Conservation (phyloP, 2,113 vertebrate genomes). For the Sphaerodactylus townsendi region DNA sequence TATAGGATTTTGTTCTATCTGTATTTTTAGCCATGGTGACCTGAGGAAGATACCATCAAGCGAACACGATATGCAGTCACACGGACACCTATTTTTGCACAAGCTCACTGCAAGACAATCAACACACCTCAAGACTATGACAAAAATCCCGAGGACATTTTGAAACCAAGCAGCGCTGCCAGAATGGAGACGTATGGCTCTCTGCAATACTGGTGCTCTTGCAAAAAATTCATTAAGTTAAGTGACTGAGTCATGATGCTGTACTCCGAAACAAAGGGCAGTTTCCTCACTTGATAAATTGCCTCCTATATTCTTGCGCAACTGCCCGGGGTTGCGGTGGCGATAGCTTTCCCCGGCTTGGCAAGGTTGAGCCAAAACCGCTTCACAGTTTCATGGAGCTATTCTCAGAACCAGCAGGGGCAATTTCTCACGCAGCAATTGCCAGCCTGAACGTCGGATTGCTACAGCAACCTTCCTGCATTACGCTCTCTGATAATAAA, state of each 20-base stretch:
- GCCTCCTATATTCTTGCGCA: neutral
- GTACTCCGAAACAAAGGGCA: neutral
- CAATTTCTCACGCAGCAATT: neutral
- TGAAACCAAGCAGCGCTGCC: neutral
- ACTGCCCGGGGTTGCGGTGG: neutral
- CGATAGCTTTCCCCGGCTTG: neutral
- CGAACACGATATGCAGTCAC: neutral
- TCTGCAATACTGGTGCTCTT: neutral
- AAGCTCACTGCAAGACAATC: neutral
- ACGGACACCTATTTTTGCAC: neutral
- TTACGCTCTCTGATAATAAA: neutral
- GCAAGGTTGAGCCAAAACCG: neutral
- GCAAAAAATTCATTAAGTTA: neutral
- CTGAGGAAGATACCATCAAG: neutral
- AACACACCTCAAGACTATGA: neutral
- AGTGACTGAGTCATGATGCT: neutral
- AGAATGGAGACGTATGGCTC: neutral
- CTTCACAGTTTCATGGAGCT: neutral
- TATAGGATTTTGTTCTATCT: neutral
- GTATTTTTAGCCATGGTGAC: neutral
- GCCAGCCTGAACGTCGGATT: neutral
- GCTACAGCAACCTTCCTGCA: neutral
- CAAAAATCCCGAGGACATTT: neutral
- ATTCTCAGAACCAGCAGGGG: neutral
- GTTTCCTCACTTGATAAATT: neutral